A percentile compares a stretch with the other conserved stretches of the same genome.
These are phyloP conservation scores for Cyclina sinensis DNA, from an alignment of 1,140 invertebrate genomes.

Conservation along the genomic window DNA sequence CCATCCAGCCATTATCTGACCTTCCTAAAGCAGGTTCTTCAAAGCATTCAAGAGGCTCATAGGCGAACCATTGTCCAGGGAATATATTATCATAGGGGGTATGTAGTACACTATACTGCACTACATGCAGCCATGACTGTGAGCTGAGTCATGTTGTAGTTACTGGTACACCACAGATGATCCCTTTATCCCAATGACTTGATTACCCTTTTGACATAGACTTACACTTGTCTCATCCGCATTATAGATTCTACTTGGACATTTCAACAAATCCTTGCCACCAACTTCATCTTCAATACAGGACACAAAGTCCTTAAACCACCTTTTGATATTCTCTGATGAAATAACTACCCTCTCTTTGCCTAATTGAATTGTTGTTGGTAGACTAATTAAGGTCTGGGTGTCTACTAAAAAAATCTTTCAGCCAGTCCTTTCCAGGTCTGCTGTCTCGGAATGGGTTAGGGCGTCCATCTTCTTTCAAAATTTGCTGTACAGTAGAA, in stretches of 20 bases:
- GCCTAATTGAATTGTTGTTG: neutral
- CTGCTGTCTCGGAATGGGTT: constrained; percentile 45
- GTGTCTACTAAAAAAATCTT: constrained; percentile 36
- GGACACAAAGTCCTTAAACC: neutral
- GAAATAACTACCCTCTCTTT: neutral
- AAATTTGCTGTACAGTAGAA: constrained; percentile 34
- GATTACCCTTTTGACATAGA: constrained; percentile 13
- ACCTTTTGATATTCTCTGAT: constrained; percentile 22
- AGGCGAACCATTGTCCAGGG: constrained; percentile 17
- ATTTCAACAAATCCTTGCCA: neutral
- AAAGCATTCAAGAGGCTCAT: constrained; percentile 25
- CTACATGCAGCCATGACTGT: constrained; percentile 14
- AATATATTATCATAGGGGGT: constrained; percentile 23
- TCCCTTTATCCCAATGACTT: neutral
- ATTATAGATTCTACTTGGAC: constrained; percentile 37
- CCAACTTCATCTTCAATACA: constrained; percentile 18
- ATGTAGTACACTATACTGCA: constrained; percentile 7
- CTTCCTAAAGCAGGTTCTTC: constrained; percentile 14
- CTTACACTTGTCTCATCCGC: constrained; percentile 17
- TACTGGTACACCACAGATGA: constrained; percentile 9
- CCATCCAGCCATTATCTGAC: constrained; percentile 22
- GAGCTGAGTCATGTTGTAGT: constrained; percentile 20
- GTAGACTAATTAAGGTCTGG: neutral
- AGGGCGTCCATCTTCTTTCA: constrained; percentile 44
- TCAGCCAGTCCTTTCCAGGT: constrained; percentile 47